A percentile compares a stretch with the other conserved stretches of the same genome.
These are phyloP conservation scores for Catalaphyllia jardinei DNA, from an alignment of 64 coral and sea anemone species.

Conservation along the genomic window DNA sequence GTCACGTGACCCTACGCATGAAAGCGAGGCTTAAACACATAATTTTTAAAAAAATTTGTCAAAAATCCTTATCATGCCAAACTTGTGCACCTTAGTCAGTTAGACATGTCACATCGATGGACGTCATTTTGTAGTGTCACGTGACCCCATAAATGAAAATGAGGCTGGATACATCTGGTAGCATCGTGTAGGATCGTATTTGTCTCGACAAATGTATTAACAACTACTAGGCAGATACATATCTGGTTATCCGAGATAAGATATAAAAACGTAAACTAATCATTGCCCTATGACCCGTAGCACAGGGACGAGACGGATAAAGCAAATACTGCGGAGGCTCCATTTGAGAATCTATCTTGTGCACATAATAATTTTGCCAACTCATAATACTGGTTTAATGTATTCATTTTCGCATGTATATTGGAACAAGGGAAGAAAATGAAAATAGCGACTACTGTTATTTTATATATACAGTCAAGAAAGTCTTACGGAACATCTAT, in stretches of 20 bases:
- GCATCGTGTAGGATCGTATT: background rate
- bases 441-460: constrained; percentile 61
- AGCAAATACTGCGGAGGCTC: constrained; percentile 54
- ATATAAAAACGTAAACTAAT: constrained; percentile 32
- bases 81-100: constrained; percentile 66
- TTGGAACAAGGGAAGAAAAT: constrained; percentile 61
- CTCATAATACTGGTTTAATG: too few relatives aligned
- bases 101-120: constrained; percentile 64
- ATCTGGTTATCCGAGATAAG: too few relatives aligned
- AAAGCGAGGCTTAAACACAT: constrained; percentile 73
- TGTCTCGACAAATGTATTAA: too few relatives aligned
- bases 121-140: constrained; percentile 60
- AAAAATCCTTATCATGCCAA: constrained; percentile 76
- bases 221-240: too few relatives aligned
- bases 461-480: constrained; percentile 63
- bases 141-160: constrained; percentile 65
- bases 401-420: constrained; percentile 57
- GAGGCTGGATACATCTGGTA: constrained; percentile 15
- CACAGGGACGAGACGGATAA: constrained; percentile 64
- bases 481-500: constrained; percentile 59
- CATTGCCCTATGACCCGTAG: constrained; percentile 47
- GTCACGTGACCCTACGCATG: constrained; percentile 64
- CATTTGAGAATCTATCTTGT: background rate
- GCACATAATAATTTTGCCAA: too few relatives aligned
- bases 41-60: constrained; percentile 74